Percentiles rank a stretch among this genome's conserved stretches.
Conservation (phyloP, 2,888 invertebrate genomes). For the Lasioglossum figueresi region DNA sequence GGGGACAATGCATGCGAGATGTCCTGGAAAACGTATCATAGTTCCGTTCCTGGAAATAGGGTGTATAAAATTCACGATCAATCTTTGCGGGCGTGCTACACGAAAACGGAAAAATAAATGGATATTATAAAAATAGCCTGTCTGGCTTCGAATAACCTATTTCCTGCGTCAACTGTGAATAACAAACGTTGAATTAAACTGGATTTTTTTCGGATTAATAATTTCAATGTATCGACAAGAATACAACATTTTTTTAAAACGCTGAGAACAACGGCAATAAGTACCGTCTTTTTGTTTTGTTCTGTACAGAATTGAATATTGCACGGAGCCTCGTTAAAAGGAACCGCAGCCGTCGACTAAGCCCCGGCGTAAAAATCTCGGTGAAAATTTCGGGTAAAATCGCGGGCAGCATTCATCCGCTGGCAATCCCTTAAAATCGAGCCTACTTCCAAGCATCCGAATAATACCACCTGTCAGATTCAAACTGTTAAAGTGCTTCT, state of each 20-base stretch:
- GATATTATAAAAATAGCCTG: not conserved
- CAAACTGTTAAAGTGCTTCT: conserved; percentile 3
- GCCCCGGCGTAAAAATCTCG: not conserved
- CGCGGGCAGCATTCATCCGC: not conserved
- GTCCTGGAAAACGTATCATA: too few species aligned
- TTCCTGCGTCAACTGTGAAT: not conserved
- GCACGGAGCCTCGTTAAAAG: not conserved
- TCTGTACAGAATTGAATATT: not conserved
- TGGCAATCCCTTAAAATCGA: not conserved
- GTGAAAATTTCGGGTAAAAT: not conserved
- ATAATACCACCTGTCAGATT: conserved; percentile 18
- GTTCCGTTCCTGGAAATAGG: not conserved
- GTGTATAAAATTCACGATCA: not conserved
- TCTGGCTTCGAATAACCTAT: not conserved
- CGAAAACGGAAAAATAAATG: not conserved
- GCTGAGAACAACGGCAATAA: not conserved
- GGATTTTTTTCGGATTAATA: not conserved
- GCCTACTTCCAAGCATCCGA: not conserved
- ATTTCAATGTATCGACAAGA: not conserved
- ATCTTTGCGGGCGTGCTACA: not conserved
- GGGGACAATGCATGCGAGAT: conserved; percentile 1
- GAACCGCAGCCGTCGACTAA: not conserved
- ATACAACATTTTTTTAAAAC: not conserved
- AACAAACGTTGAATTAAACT: not conserved
- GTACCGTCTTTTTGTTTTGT: not conserved